phyloP scores from a whole-genome alignment of 2,113 vertebrate genomes.

The Grammomys dolichurus region DNA sequence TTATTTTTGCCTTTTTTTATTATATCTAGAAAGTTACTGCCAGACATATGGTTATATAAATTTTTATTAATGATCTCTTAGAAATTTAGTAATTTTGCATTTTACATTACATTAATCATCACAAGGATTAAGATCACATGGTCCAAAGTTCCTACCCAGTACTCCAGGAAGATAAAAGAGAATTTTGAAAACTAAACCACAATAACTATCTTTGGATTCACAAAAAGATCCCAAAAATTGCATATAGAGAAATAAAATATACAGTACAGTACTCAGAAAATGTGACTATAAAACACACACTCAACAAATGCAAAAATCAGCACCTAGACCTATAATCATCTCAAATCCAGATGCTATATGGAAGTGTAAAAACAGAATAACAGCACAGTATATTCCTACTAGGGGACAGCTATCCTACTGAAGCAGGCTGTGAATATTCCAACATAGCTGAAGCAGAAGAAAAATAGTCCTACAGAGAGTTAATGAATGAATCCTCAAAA shows the following conservation, averaged over 20 bases:
- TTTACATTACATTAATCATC: neutral
- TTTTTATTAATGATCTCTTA: neutral
- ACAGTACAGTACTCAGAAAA: neutral
- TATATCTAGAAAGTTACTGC: neutral
- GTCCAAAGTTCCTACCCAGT: neutral
- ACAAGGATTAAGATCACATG: neutral
- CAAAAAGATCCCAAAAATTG: neutral
- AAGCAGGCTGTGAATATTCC: too few relatives aligned
- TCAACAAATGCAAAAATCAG: neutral
- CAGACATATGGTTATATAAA: neutral
- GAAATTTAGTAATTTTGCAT: neutral
- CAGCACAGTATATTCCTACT: neutral
- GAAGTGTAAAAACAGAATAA: neutral
- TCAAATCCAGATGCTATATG: neutral
- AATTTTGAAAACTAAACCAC: neutral
- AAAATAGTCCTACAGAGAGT: too few relatives aligned
- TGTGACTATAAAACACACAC: neutral
- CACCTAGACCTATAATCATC: neutral
- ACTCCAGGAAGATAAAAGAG: neutral
- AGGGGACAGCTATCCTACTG: too few relatives aligned
- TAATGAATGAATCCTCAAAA: too few relatives aligned
- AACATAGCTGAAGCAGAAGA: too few relatives aligned
- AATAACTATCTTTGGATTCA: neutral
- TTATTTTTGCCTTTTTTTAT: neutral
- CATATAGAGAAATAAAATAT: neutral